These are phyloP conservation scores for Drosophila mercatorum DNA, from an alignment of 2,888 invertebrate genomes.

Conservation along the genomic window DNA sequence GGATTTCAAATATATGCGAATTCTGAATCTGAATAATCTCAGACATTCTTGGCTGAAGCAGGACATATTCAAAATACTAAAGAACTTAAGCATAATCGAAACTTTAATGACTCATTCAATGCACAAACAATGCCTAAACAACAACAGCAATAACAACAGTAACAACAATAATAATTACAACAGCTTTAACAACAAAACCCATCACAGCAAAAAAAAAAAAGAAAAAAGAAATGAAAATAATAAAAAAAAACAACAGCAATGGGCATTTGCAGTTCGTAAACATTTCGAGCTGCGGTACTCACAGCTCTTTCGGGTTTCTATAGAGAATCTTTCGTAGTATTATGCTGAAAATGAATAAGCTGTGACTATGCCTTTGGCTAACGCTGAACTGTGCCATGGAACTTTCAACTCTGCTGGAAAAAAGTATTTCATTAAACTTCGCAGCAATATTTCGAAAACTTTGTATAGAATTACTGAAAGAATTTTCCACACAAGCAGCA, in stretches of 20 bases:
- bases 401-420: slow-evolving; percentile 58
- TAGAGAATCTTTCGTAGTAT: slow-evolving; percentile 80
- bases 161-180: slow-evolving; percentile 13
- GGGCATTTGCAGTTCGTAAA: slow-evolving; percentile 17
- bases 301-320: slow-evolving; percentile 77
- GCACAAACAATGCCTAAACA: slow-evolving; percentile 1
- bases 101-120: background rate
- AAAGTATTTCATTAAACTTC: slow-evolving; percentile 9
- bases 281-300: slow-evolving; percentile 63
- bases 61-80: background rate
- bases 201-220: slow-evolving; percentile 12
- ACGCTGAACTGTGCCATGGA: slow-evolving; percentile 48
- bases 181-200: slow-evolving; percentile 18
- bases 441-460: too few species aligned
- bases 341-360: slow-evolving; percentile 74
- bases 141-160: slow-evolving; percentile 3
- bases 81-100: slow-evolving; percentile 21
- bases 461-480: too few species aligned
- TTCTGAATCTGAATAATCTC: background rate
- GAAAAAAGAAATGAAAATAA: background rate
- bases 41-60: slow-evolving; percentile 5
- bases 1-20: too few species aligned
- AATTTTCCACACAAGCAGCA: too few species aligned
- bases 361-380: slow-evolving; percentile 72
- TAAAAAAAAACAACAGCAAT: slow-evolving; percentile 6